These are phyloP conservation scores for Chrysolina americana DNA, from an alignment of 2,888 invertebrate species.

Conservation along the genomic window DNA sequence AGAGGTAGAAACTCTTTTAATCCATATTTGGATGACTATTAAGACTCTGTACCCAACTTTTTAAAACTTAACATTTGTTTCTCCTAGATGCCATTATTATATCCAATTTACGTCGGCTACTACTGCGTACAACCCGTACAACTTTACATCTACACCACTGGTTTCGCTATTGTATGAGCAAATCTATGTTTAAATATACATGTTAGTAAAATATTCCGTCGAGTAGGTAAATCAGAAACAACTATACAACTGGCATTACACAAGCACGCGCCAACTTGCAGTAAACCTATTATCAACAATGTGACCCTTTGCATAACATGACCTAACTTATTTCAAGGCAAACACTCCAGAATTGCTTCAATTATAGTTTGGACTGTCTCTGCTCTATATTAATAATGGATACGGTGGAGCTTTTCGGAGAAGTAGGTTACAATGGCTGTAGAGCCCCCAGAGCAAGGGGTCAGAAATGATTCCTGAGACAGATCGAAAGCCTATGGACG, in stretches of 20 bases:
- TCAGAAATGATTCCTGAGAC: neutral
- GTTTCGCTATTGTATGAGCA: constrained; percentile 58
- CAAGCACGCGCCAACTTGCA: constrained; percentile 44
- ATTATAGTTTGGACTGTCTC: constrained; percentile 33
- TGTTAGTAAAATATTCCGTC: constrained; percentile 51
- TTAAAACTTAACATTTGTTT: constrained; percentile 14
- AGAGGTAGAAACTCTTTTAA: constrained; percentile 15
- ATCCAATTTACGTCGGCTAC: no score
- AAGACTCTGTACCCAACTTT: constrained; percentile 11
- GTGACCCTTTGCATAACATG: constrained; percentile 49
- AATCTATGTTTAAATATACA: constrained; percentile 59
- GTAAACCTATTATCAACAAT: constrained; percentile 60
- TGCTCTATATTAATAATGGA: constrained; percentile 15
- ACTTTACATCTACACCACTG: constrained; percentile 19
- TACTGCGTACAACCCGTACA: neutral
- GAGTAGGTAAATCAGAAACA: constrained; percentile 56
- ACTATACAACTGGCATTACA: constrained; percentile 50
- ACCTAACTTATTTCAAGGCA: constrained; percentile 57
- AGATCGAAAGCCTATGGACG: no score
- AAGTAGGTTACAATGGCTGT: neutral
- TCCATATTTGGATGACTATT: neutral
- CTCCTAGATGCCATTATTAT: neutral
- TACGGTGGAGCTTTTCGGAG: neutral
- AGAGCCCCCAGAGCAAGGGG: neutral
- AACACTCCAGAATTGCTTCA: constrained; percentile 55